Conservation (phyloP, 2,888 invertebrate species). For the Hedya salicella region DNA sequence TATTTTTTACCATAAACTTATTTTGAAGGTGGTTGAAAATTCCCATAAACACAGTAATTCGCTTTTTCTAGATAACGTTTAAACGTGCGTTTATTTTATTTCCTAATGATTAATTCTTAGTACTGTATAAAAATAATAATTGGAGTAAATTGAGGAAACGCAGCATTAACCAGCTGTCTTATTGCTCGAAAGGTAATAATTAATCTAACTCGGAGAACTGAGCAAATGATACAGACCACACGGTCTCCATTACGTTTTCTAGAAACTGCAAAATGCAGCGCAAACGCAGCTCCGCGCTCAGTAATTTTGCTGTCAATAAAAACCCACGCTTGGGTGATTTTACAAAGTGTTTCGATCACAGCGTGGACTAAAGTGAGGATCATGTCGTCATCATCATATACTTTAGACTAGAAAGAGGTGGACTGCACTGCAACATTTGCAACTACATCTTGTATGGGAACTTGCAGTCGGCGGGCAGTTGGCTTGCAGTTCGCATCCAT, state of each 20-base stretch:
- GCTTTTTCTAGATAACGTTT: neutral
- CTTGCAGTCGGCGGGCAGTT: no score
- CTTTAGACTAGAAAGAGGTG: no score
- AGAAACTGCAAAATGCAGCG: constrained; percentile 56
- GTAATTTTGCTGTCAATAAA: constrained; percentile 56
- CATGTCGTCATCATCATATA: no score
- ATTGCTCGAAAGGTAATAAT: constrained; percentile 61
- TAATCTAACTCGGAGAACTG: constrained; percentile 58
- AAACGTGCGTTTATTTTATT: neutral
- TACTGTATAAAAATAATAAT: constrained; percentile 43
- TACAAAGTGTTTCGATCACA: constrained; percentile 9
- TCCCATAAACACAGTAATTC: neutral
- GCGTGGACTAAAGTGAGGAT: neutral
- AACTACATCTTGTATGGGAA: no score
- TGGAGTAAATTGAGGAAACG: constrained; percentile 62
- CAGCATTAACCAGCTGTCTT: constrained; percentile 58
- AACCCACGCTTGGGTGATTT: constrained; percentile 46
- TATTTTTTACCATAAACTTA: no score
- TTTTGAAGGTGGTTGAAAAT: no score
- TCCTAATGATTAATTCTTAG: constrained; percentile 31
- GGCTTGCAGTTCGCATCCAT: no score
- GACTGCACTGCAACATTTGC: no score
- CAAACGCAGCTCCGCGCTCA: constrained; percentile 47
- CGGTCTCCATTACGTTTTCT: constrained; percentile 58
- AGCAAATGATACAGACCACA: constrained; percentile 60